Conservation (phyloP, 2,113 vertebrate genomes). For the Electrona antarctica region DNA sequence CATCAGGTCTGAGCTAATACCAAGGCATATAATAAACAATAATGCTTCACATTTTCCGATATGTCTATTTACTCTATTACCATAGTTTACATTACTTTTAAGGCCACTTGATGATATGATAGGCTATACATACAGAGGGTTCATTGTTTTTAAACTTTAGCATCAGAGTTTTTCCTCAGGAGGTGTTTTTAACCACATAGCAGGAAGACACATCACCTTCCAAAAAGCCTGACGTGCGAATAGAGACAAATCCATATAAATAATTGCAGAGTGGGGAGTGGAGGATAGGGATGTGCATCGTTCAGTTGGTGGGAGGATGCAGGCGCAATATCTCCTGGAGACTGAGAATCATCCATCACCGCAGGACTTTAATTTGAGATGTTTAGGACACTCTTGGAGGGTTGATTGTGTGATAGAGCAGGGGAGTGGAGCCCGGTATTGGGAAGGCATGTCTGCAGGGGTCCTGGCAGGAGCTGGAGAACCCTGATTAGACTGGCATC, state of each 20-base stretch:
- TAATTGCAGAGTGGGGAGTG: slow-evolving; percentile 66
- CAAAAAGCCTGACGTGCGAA: slow-evolving; percentile 54
- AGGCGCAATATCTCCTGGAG: slow-evolving; percentile 75
- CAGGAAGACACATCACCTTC: slow-evolving; percentile 30
- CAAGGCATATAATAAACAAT: too few species aligned
- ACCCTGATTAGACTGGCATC: too few species aligned
- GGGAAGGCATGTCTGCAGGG: slow-evolving; percentile 40
- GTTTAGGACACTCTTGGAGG: slow-evolving; percentile 71
- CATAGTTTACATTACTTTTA: too few species aligned
- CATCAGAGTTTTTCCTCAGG: too few species aligned
- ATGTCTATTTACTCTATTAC: too few species aligned
- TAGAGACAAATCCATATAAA: slow-evolving; percentile 77
- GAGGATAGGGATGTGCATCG: slow-evolving; percentile 67
- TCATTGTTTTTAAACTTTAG: too few species aligned
- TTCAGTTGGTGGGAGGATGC: slow-evolving; percentile 57
- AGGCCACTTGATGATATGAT: too few species aligned
- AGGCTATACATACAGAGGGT: too few species aligned
- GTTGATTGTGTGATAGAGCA: slow-evolving; percentile 61
- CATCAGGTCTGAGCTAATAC: too few species aligned
- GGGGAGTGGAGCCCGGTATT: slow-evolving; percentile 22
- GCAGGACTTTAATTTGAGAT: slow-evolving; percentile 77
- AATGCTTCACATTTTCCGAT: too few species aligned
- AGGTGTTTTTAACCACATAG: not conserved
- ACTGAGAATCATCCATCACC: slow-evolving; percentile 77
- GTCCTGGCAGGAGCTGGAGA: slow-evolving; percentile 23